Percentiles rank a stretch among this genome's conserved stretches.
Conservation (phyloP, 2,113 vertebrate genomes). For the Alexandromys fortis region DNA sequence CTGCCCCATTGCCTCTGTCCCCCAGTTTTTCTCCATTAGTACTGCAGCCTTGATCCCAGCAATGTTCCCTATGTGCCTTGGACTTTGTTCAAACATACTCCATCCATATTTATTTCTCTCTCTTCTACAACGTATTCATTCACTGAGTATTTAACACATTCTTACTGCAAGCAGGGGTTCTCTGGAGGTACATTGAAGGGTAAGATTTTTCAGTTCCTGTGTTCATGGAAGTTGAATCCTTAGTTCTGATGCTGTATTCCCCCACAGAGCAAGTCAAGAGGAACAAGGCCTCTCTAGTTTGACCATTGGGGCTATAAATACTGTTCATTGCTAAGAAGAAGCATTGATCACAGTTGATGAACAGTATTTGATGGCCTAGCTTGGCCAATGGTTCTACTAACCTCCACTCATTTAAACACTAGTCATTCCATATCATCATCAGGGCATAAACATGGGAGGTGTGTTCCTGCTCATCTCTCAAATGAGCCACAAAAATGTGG, state of each 20-base stretch:
- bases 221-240: neutral
- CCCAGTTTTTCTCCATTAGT: neutral
- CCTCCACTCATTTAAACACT: neutral
- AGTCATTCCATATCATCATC: neutral
- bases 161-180: neutral
- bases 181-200: neutral
- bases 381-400: neutral
- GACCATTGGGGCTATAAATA: neutral
- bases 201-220: neutral
- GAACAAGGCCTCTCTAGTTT: neutral
- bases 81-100: neutral
- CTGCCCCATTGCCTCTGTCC: neutral
- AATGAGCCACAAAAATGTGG: neutral
- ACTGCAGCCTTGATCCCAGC: neutral
- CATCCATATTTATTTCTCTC: neutral
- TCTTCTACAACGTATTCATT: neutral
- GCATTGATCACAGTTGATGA: neutral
- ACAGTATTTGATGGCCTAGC: neutral
- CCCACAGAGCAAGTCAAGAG: neutral
- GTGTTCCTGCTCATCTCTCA: neutral
- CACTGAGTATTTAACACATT: neutral
- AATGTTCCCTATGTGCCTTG: neutral
- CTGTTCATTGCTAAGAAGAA: neutral
- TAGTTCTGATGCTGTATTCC: neutral
- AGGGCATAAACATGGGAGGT: neutral